Evolutionary conservation across 92 coral and sea anemone genomes (phyloP), one percentile per base, ranked within the genome.

Genomic region (Actinostola sp.): DNA sequence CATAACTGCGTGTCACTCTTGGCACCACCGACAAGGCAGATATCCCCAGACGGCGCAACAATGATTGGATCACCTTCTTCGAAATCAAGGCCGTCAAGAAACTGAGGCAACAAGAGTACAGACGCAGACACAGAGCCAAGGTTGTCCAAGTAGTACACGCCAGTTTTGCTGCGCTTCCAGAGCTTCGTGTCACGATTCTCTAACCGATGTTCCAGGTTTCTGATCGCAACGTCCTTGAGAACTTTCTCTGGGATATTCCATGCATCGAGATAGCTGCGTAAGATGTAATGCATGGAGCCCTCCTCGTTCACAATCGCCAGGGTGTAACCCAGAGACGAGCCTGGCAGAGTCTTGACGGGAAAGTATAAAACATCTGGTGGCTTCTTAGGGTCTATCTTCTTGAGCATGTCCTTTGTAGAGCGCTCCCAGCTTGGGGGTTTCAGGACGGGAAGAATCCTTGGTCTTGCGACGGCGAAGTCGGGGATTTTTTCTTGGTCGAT

Each of bases 1-100:
- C 96, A 92, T 29, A 92, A 84, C 49, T 85, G 92, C 12, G 88
- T 87, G 17, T 83, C 97, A 29, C 81, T 86, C 75, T 89, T 85
- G 31, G 97, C 77, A 34, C 88, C 92, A 2, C 76, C 92, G 2
- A 92, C 88, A 88, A 92, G 86, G 61, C 96, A 89, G 14, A 92
- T 82, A 61, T 89, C 97, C 23, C 92, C 83, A 10, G 83, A 62
- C 17, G 97, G 96, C 0, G 79, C 56, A 0, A 87, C 82, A 0
- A 88, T 74, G 20, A 89, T 90, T 0, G 79, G 78, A 44, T 92
- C 96, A 0, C 97, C 97, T 3, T 43, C 78, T 25, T 69, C 89
- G 19, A 86, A 71, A 55, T 90, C 88, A 65, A 89, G 66, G 26
- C 78, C 85, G 26, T 82, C 89, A 17, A 92, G 85, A 65, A 82